Evolutionary conservation across 2,113 vertebrate genomes (phyloP).

Genomic region (Atractosteus spatula): DNA sequence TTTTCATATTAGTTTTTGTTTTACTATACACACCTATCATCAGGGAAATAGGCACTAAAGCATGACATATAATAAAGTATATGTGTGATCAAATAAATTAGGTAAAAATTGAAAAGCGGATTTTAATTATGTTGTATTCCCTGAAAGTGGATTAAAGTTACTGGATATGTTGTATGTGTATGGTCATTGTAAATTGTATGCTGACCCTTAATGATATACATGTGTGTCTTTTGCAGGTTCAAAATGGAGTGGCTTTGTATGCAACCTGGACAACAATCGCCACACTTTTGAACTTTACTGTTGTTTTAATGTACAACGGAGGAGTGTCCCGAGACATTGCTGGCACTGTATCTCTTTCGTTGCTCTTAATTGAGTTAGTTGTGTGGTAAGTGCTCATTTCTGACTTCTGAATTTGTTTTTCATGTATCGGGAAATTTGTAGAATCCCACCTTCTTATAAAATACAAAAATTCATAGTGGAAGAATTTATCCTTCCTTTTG

Average conservation of each 20-base stretch:
- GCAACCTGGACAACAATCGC: constrained; percentile 74
- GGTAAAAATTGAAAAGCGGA: background rate
- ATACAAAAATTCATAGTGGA: too few relatives aligned
- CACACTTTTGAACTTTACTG: constrained; percentile 67
- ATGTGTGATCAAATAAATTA: background rate
- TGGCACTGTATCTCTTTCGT: constrained; percentile 62
- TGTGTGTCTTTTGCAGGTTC: constrained; percentile 53
- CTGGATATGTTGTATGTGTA: too few relatives aligned
- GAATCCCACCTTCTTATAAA: too few relatives aligned
- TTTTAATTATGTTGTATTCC: background rate
- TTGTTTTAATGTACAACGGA: constrained; percentile 67
- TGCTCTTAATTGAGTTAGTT: constrained; percentile 61
- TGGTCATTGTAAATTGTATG: background rate
- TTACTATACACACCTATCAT: too few relatives aligned
- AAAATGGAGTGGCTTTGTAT: constrained; percentile 75
- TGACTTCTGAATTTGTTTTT: too few relatives aligned
- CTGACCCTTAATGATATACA: too few relatives aligned
- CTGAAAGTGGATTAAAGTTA: background rate
- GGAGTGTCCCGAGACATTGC: constrained; percentile 48
- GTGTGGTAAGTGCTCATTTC: constrained; percentile 57
- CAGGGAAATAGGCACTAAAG: too few relatives aligned
- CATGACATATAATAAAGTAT: background rate
- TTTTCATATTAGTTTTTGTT: too few relatives aligned
- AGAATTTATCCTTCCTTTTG: too few relatives aligned
- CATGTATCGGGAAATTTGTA: too few relatives aligned